Evolutionary conservation across 1,140 invertebrate species (phyloP), one percentile per base, ranked within the genome.

Genomic region (Schlechtendalia chinensis): DNA sequence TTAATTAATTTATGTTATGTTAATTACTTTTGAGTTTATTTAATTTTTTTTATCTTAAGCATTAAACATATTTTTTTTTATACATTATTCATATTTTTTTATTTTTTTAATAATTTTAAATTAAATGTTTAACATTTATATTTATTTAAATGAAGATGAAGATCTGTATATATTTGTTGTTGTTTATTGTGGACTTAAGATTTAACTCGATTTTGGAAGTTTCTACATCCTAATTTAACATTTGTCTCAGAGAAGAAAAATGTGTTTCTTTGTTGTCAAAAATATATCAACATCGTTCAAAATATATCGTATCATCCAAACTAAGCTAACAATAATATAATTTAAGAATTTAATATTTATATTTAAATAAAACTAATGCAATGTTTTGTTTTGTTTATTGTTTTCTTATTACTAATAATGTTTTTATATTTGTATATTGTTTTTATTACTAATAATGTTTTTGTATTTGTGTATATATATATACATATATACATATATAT

Each of bases 221-320:
- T 53, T 53, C 69, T 72, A 72, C 69, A 54, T 72, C 50, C 12
- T 72, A 29, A 54, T 29, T 32, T 29, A 56, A 24, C 56, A 50
- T 24, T 69, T n/a, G 47, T 29, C 14, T 19, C 24, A 29, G 22
- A 22, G n/a, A 47, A 54, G 47, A 63, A 63, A 63, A 32, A 63
- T 24, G 16, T 16, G 24, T 61, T 32, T 16, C 17, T 32, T 39
- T 29, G 12, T 72, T 54, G 27, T 32, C 69, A 29, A 72, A 69
- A 72, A 29, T 14, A 27, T 59, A 27, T 22, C 45, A 53, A 53
- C 47, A 71, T 12, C 12, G 5, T 54, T 29, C 67, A 71, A 53
- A 53, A 19, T 53, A 19, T 16, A 53, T 71, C 8, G n/a, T 22
- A 5, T 19, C 16, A 27, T 71, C 8, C 17, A 53, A 32, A 54